Conservation (phyloP, 2,113 vertebrate genomes). For the Bufo bufo region DNA sequence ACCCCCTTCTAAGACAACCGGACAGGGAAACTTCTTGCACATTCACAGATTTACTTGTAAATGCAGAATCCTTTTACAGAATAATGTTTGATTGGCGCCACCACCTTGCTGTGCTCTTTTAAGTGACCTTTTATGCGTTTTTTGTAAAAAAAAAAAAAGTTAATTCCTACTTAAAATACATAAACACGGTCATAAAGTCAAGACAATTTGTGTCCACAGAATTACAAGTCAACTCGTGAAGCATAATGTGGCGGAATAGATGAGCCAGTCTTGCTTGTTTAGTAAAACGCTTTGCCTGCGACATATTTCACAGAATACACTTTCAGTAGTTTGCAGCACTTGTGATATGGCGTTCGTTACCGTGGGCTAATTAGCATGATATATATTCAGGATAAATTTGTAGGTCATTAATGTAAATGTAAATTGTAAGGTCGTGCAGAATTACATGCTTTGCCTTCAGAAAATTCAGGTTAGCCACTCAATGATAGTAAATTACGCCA, state of each 20-base stretch:
- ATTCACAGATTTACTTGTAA: neutral
- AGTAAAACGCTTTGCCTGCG: neutral
- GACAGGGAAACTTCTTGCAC: neutral
- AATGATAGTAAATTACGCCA: slow-evolving; percentile 56
- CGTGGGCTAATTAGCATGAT: slow-evolving; percentile 51
- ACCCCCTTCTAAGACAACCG: no score
- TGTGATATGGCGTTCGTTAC: slow-evolving; percentile 31
- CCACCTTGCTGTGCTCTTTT: neutral
- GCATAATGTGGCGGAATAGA: neutral
- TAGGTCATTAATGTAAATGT: slow-evolving; percentile 58
- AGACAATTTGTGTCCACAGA: neutral
- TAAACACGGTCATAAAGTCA: neutral
- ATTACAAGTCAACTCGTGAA: slow-evolving; percentile 1
- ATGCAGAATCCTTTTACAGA: neutral
- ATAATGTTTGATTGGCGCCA: neutral
- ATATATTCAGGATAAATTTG: slow-evolving; percentile 53
- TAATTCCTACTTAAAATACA: neutral
- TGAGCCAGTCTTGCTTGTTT: slow-evolving; percentile 3
- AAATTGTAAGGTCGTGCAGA: slow-evolving; percentile 55
- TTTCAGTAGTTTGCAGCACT: slow-evolving; percentile 38
- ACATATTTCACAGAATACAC: slow-evolving; percentile 23
- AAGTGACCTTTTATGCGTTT: neutral
- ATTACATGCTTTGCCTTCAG: slow-evolving; percentile 55
- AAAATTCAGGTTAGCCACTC: slow-evolving; percentile 54
- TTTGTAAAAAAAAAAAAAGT: neutral